Percentiles rank a stretch among this genome's conserved stretches.
These are phyloP conservation scores for Mesembrinibis cayennensis DNA, from an alignment of 2,113 vertebrate species.

Conservation along the genomic window DNA sequence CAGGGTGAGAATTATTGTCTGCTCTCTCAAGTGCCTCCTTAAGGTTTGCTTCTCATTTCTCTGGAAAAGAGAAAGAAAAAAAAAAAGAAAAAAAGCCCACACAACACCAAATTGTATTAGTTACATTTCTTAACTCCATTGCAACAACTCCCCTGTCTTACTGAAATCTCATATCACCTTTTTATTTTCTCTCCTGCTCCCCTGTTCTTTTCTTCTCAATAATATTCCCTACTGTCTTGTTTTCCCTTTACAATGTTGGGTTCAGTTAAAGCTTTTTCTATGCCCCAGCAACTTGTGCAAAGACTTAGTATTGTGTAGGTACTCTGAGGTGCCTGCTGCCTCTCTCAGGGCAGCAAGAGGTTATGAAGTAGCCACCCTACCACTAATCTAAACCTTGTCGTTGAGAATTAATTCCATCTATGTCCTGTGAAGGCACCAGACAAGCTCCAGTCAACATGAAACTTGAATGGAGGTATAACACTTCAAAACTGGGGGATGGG, in stretches of 20 bases:
- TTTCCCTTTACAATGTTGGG: neutral
- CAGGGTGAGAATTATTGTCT: neutral
- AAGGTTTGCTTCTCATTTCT: neutral
- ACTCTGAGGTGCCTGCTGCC: neutral
- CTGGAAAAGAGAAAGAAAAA: neutral
- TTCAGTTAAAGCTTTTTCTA: neutral
- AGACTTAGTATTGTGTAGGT: neutral
- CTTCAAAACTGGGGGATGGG: neutral
- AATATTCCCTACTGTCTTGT: neutral
- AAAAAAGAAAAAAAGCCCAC: neutral
- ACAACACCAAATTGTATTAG: neutral
- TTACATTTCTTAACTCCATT: neutral
- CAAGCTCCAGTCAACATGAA: neutral
- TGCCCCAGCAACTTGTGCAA: neutral
- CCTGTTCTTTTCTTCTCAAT: accelerated
- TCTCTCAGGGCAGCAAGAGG: neutral
- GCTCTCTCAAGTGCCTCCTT: neutral
- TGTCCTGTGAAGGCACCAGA: neutral
- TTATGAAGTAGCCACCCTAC: neutral
- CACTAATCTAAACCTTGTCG: neutral
- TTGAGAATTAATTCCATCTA: neutral
- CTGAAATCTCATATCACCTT: neutral
- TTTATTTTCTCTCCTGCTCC: neutral
- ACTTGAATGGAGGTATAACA: neutral
- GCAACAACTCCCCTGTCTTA: neutral